Conservation (phyloP, 2,113 vertebrate species). For the Lynx canadensis region DNA sequence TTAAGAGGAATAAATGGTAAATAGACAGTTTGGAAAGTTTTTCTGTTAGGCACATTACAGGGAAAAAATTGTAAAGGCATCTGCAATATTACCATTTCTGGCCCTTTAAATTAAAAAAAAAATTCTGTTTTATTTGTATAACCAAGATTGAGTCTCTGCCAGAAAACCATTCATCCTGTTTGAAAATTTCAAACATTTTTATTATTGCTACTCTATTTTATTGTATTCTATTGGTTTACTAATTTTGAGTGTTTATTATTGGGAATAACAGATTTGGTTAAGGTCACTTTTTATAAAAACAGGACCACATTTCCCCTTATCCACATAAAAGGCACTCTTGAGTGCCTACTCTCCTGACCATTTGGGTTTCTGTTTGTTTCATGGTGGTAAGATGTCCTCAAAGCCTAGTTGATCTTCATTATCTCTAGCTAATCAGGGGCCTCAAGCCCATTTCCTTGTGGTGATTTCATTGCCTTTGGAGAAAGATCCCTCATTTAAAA, state of each 20-base stretch:
- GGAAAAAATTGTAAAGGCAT: not conserved
- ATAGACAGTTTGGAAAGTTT: not conserved
- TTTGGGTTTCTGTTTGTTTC: not conserved
- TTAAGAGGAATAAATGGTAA: not conserved
- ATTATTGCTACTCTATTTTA: not conserved
- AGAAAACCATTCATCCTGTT: not conserved
- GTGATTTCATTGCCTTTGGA: not conserved
- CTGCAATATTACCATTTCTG: conserved; percentile 13
- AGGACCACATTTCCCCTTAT: not conserved
- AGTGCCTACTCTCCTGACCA: not conserved
- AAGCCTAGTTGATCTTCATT: not conserved
- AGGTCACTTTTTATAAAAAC: conserved; percentile 1
- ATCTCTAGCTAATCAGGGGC: not conserved
- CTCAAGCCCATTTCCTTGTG: not conserved
- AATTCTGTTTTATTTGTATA: not conserved
- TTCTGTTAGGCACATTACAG: not conserved
- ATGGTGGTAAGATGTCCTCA: not conserved
- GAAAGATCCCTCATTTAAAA: not conserved
- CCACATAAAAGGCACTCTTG: not conserved
- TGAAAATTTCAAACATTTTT: not conserved
- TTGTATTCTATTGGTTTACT: not conserved
- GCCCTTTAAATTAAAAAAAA: not conserved
- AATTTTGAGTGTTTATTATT: not conserved
- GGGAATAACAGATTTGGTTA: not conserved
- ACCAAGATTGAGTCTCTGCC: not conserved